Evolutionary conservation across 2,888 invertebrate species (phyloP), one percentile per base, ranked within the genome.

Genomic region (Ophion ellenae): DNA sequence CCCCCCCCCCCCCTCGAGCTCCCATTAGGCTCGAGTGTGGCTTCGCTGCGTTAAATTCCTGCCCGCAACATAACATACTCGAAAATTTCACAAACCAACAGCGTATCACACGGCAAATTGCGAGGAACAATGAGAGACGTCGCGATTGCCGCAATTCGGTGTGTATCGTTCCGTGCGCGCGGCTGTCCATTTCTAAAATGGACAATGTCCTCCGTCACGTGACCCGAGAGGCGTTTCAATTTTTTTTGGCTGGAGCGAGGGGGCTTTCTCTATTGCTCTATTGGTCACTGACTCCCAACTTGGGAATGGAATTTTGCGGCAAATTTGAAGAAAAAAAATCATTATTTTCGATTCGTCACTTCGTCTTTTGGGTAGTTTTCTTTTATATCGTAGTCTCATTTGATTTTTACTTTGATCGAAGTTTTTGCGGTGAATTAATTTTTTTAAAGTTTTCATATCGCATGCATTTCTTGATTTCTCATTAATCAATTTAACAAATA

Each of bases 71-170:
- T 61, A 83, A 76, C 36, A 80, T 67, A 79, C 83, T 80, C 80
- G 84, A 86, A 83, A 83, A 81, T 79, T 81, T 71, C 70, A 70
- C 61, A 63, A 70, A n/a, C 70, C 78, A 70, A 78, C 69, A 59
- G 78, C 59, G 63, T 10, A 61, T 59, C 24, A 61, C 40, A 28
- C 45, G n/a, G 2, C 36, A 59, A 70, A 69, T 59, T 78, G 10
- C 36, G 70, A 45, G 24, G 40, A 69, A 78, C 59, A 78, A 78
- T 45, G 69, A 59, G 53, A 20, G 14, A 71, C 28, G 14, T 28
- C 20, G 14, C 32, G 73, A 40, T 40, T 40, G 61, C 40, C 1
- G 28, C 57, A 57, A 40, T 59, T 74, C 36, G 28, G 20, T 45
- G 10, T 61, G 32, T 24, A 24, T 47, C 63, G 45, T 66, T 36